These are phyloP conservation scores for Lottia gigantea DNA, from an alignment of 2,888 invertebrate genomes.

Conservation along the genomic window DNA sequence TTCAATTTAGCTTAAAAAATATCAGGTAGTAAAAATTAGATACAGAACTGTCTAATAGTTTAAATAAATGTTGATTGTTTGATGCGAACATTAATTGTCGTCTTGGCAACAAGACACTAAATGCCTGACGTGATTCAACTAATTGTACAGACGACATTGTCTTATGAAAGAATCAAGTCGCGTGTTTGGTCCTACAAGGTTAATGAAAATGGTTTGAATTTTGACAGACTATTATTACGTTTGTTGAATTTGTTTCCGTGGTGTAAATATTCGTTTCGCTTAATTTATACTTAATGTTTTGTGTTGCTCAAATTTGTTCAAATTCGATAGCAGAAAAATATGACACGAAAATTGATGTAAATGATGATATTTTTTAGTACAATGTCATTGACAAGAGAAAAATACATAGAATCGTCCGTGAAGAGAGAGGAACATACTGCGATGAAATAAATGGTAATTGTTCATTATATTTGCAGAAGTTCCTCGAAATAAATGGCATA, in stretches of 20 bases:
- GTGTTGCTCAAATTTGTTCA: conserved; percentile 8
- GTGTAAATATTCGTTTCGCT: conserved; percentile 15
- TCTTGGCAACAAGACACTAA: conserved; percentile 7
- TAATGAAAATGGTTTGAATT: conserved; percentile 8
- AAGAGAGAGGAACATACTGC: no score
- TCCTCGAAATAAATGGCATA: no score
- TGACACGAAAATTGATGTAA: conserved; percentile 1
- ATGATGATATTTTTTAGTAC: neutral
- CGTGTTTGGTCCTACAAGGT: neutral
- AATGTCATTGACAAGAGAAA: no score
- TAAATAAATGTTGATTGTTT: conserved; percentile 8
- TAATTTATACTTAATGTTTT: conserved; percentile 6
- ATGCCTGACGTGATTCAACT: conserved; percentile 6
- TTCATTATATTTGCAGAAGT: no score
- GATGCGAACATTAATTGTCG: conserved; percentile 2
- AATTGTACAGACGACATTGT: conserved; percentile 8
- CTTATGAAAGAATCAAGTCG: conserved; percentile 5
- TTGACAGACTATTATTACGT: conserved; percentile 19
- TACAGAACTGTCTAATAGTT: neutral
- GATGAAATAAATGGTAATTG: no score
- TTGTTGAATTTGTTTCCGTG: conserved; percentile 19
- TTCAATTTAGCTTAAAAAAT: conserved; percentile 5
- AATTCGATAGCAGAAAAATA: neutral
- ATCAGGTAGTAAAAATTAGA: conserved; percentile 9
- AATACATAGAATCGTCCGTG: no score